Percentiles rank a stretch among this genome's conserved stretches.
Conservation (phyloP, 2,888 invertebrate species). For the Andrena praecox region DNA sequence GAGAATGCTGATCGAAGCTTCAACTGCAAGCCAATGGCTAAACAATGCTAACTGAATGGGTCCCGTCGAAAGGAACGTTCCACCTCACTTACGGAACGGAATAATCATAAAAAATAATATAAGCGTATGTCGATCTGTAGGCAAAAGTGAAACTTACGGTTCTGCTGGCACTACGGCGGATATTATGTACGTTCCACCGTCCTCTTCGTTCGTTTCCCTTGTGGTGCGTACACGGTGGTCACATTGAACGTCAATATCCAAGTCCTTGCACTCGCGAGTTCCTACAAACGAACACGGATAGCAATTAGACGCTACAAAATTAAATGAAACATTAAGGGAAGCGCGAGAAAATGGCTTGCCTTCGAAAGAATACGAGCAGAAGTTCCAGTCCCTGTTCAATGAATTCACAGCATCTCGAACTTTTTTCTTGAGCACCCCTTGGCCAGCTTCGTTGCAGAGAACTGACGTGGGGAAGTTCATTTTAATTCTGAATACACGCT, state of each 20-base stretch:
- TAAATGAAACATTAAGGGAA: background rate
- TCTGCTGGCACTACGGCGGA: constrained; percentile 93
- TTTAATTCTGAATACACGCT: constrained; percentile 96
- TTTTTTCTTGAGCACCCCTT: constrained; percentile 95
- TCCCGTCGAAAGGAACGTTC: background rate
- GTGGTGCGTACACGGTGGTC: constrained; percentile 89
- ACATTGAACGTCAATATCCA: constrained; percentile 96
- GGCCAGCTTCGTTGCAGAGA: constrained; percentile 97
- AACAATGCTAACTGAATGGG: background rate
- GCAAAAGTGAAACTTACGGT: constrained; percentile 88
- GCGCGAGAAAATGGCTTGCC: constrained; percentile 85
- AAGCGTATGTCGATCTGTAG: background rate
- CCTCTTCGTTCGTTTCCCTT: constrained; percentile 87
- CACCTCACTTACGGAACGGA: background rate
- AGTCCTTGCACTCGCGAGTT: constrained; percentile 94
- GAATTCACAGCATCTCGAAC: constrained; percentile 95
- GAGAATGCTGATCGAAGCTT: constrained; percentile 15
- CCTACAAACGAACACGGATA: constrained; percentile 82
- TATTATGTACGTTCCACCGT: constrained; percentile 93
- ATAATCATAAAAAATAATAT: background rate
- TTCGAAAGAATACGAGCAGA: constrained; percentile 96
- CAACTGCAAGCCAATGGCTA: constrained; percentile 9
- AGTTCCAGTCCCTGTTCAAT: constrained; percentile 97
- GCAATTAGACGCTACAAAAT: background rate
- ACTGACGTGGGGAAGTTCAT: constrained; percentile 99